phyloP scores from a whole-genome alignment of 92 coral and sea anemone genomes.

The Meandrina meandrites region DNA sequence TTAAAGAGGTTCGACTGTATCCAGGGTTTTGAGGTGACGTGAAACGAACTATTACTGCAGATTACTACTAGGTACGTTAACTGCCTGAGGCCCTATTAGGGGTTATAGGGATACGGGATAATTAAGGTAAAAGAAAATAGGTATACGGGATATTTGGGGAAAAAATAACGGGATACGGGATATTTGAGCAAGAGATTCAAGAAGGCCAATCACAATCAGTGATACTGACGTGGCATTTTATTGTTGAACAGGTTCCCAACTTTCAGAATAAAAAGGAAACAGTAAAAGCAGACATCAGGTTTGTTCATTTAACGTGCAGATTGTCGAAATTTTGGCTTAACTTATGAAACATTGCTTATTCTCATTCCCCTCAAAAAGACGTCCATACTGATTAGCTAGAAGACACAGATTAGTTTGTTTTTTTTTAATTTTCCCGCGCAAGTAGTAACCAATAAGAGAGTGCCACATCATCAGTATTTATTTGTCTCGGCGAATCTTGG shows the following conservation, averaged over 20 bases:
- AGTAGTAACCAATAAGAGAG: neutral
- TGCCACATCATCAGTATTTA: neutral
- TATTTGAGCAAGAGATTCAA: too few species aligned
- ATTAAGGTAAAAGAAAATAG: too few species aligned
- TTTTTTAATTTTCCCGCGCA: neutral
- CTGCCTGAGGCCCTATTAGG: too few species aligned
- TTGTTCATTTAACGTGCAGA: neutral
- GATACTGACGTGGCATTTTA: neutral
- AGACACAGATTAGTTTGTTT: neutral
- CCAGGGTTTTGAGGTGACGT: too few species aligned
- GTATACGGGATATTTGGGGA: too few species aligned
- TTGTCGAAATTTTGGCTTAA: neutral
- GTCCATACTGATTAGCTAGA: too few species aligned
- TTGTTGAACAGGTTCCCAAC: conserved; percentile 30
- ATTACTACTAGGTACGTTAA: too few species aligned
- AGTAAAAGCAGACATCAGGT: conserved; percentile 50
- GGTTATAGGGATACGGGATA: too few species aligned
- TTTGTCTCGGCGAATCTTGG: neutral
- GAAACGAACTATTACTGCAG: too few species aligned
- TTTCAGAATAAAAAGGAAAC: conserved; percentile 40
- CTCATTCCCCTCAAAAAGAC: neutral
- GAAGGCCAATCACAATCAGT: too few species aligned
- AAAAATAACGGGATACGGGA: too few species aligned
- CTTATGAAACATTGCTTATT: neutral
- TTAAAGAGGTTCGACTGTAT: too few species aligned